Conservation (phyloP, 2,888 invertebrate species). For the Dynastes hyllus region DNA sequence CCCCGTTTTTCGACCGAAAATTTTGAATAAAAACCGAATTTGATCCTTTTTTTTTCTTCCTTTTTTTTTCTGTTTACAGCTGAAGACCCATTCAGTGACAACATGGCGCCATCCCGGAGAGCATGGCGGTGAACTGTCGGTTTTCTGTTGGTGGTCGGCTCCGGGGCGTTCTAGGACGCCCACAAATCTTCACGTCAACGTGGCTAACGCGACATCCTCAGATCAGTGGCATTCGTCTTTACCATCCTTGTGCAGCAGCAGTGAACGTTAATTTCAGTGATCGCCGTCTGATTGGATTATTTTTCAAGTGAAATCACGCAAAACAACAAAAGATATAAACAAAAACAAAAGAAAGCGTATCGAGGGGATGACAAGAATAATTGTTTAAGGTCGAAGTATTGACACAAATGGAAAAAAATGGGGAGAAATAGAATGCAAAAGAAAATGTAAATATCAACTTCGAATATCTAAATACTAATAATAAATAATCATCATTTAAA, state of each 20-base stretch:
- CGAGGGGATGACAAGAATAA: constrained; percentile 5
- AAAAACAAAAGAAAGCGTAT: constrained; percentile 1
- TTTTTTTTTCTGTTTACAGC: constrained; percentile 72
- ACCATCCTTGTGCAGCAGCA: constrained; percentile 53
- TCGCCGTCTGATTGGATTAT: constrained; percentile 31
- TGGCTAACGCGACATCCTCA: constrained; percentile 51
- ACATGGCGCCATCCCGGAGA: constrained; percentile 83
- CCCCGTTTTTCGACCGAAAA: neutral
- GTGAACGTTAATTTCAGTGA: constrained; percentile 47
- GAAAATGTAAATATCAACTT: constrained; percentile 56
- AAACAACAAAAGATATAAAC: neutral
- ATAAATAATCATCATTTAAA: constrained; percentile 52
- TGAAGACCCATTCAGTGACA: constrained; percentile 84
- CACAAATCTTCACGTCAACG: constrained; percentile 51
- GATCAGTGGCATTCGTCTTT: constrained; percentile 56
- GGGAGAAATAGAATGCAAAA: constrained; percentile 37
- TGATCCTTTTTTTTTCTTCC: too few relatives aligned
- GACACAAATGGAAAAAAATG: constrained; percentile 4
- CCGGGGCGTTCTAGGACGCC: constrained; percentile 67
- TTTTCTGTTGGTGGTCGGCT: constrained; percentile 85
- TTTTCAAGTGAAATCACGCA: constrained; percentile 15
- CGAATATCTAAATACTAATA: constrained; percentile 53
- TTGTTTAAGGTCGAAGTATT: neutral
- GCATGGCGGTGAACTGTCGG: constrained; percentile 84
- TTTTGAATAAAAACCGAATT: neutral